phyloP scores from a whole-genome alignment of 2,797 vertebrate genomes.

The Microchirus variegatus region DNA sequence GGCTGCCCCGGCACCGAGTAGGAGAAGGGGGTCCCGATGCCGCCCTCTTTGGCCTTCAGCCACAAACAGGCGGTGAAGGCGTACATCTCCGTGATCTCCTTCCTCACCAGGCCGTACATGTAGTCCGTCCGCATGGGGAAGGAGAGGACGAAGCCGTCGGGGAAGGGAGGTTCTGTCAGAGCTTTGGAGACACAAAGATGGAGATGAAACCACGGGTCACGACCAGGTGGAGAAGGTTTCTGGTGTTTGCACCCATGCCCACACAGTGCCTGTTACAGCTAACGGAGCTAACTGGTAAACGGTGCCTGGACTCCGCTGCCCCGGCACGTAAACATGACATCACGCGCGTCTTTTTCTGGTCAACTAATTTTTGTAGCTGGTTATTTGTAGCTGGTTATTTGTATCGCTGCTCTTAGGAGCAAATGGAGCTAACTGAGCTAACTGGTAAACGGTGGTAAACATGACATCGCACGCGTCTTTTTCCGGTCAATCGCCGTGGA shows the following conservation, averaged over 20 bases:
- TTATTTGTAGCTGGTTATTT: no score
- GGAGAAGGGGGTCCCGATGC: slow-evolving; percentile 96
- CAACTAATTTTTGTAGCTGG: no score
- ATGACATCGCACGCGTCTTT: no score
- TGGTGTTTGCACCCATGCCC: slow-evolving; percentile 6
- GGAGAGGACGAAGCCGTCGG: slow-evolving; percentile 90
- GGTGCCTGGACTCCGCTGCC: no score
- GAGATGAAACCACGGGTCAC: slow-evolving; percentile 14
- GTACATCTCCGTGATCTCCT: slow-evolving; percentile 92
- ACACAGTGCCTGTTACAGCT: no score
- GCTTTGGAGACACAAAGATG: slow-evolving; percentile 52
- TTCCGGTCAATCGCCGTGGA: no score
- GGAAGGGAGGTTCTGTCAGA: slow-evolving; percentile 76
- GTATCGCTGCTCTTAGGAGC: no score
- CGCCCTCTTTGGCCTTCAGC: slow-evolving; percentile 86
- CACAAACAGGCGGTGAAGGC: slow-evolving; percentile 94
- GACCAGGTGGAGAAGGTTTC: background rate
- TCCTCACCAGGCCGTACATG: slow-evolving; percentile 93
- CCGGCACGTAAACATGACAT: no score
- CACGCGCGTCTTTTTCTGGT: no score
- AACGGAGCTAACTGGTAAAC: no score
- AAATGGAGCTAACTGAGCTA: no score
- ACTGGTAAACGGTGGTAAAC: no score
- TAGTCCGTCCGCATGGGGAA: slow-evolving; percentile 95
- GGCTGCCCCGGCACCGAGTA: slow-evolving; percentile 93